Base-by-base conservation (phyloP, 2,888 invertebrate species). In the Drosophila siamana region DNA sequence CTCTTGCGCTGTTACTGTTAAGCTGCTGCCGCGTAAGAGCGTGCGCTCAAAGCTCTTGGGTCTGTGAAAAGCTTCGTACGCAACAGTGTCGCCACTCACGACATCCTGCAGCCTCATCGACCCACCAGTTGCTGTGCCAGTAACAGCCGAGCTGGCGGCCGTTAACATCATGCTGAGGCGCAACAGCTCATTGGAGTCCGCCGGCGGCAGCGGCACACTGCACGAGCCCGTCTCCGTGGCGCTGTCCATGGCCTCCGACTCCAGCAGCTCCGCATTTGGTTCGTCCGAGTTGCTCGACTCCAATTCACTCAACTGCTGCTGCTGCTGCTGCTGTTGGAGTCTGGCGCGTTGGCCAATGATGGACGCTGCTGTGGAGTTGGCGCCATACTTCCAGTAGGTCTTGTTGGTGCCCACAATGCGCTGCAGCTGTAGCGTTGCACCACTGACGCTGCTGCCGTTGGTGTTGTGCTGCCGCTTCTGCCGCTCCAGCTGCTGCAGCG, bases 161-260 rank as follows among this genome's bases (percentile, higher is more conserved):
- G 80, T 88, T 44, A 91, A 68, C 91, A 92, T 91, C 41, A 91
- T 74, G 44, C 91, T 91, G 11, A 91, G 72, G 26, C 91, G 91
- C 78, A 91, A 86, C 80, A 91, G 85, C 67, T 91, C 91, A 16
- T 87, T 89, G 36, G 91, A 90, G 61, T 91, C 92, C 5, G 88
- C 79, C 24, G 81, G 73, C 24, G 90, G 88, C 69, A 92, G 48
- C 2, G 91, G 92, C 5, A 91, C 92, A 38, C 90, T 89, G 52
- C 92, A 92, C 15, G 92, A 92, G 22, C 92, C 92, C 40, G 88
- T 88, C 60, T 92, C 91, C 0, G 91, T 90, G 43, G 85, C 90
- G 16, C 85, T 86, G 64, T 91, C 91, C 16, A 62, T 5, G 4
- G 86, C 90, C 62, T 81, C 86, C 3, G 70, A 64, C 3, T 83